These are phyloP conservation scores for Antigone vipio DNA, from an alignment of 2,113 vertebrate species.

Conservation along the genomic window DNA sequence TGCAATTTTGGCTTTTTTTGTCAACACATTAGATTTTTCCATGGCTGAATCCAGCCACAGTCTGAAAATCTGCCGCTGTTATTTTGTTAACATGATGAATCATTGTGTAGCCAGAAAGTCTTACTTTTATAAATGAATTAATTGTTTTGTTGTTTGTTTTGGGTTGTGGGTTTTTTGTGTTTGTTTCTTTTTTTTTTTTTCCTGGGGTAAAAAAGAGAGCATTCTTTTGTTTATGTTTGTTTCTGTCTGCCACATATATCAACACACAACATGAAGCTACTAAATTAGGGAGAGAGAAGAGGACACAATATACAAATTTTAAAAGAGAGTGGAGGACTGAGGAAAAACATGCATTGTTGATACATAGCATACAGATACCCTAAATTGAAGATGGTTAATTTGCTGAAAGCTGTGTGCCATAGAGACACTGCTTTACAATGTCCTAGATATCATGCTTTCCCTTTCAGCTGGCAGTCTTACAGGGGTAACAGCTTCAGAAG, in stretches of 20 bases:
- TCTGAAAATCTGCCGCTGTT: background rate
- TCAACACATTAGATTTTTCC: background rate
- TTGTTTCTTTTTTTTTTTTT: too few species aligned
- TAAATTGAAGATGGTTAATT: background rate
- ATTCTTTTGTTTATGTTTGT: background rate
- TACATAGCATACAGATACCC: background rate
- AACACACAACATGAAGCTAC: background rate
- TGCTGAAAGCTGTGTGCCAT: background rate
- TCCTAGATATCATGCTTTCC: background rate
- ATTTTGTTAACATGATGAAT: background rate
- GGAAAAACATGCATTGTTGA: background rate
- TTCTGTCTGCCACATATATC: background rate
- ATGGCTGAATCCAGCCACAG: background rate
- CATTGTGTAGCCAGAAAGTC: background rate
- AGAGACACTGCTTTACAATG: background rate
- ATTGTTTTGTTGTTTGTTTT: background rate
- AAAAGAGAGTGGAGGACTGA: background rate
- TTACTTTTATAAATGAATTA: background rate
- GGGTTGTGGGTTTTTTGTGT: too few species aligned
- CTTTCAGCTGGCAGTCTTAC: constrained; percentile 27
- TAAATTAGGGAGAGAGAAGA: background rate
- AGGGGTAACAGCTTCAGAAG: background rate
- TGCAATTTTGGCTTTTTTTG: background rate
- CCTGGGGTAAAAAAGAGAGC: background rate
- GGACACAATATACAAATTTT: background rate